Percentiles rank a stretch among this genome's conserved stretches.
phyloP scores from a whole-genome alignment of 2,113 vertebrate genomes.

The Ailuropoda melanoleuca region DNA sequence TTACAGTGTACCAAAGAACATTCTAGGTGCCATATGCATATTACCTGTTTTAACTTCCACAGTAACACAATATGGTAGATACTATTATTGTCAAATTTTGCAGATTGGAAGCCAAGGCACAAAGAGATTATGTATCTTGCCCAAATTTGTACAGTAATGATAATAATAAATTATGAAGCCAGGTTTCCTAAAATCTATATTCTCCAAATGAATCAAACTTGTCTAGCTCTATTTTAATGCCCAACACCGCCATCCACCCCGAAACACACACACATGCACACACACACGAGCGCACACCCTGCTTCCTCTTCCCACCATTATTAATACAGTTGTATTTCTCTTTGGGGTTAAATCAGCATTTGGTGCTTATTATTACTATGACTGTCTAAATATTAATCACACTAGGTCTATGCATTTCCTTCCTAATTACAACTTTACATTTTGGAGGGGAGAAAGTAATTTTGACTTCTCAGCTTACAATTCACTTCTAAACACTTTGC shows the following conservation, averaged over 20 bases:
- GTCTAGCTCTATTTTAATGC: background rate
- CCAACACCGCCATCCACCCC: background rate
- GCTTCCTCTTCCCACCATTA: background rate
- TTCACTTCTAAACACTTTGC: background rate
- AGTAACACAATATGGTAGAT: background rate
- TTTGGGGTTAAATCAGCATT: background rate
- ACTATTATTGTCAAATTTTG: conserved; percentile 8
- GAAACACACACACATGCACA: background rate
- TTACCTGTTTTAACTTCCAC: conserved; percentile 16
- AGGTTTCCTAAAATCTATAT: background rate
- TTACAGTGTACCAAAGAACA: background rate
- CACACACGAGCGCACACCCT: background rate
- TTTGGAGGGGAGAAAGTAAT: background rate
- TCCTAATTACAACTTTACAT: background rate
- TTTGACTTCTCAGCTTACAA: background rate
- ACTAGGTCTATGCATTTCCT: background rate
- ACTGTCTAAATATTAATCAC: background rate
- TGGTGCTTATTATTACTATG: background rate
- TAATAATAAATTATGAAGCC: background rate
- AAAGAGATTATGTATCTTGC: background rate
- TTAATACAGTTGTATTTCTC: background rate
- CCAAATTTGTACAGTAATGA: background rate
- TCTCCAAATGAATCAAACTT: background rate
- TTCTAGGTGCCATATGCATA: background rate
- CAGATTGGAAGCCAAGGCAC: background rate